A percentile compares a stretch with the other conserved stretches of the same genome.
These are phyloP conservation scores for Salmo trutta DNA, from an alignment of 2,797 vertebrate species.

Conservation along the genomic window DNA sequence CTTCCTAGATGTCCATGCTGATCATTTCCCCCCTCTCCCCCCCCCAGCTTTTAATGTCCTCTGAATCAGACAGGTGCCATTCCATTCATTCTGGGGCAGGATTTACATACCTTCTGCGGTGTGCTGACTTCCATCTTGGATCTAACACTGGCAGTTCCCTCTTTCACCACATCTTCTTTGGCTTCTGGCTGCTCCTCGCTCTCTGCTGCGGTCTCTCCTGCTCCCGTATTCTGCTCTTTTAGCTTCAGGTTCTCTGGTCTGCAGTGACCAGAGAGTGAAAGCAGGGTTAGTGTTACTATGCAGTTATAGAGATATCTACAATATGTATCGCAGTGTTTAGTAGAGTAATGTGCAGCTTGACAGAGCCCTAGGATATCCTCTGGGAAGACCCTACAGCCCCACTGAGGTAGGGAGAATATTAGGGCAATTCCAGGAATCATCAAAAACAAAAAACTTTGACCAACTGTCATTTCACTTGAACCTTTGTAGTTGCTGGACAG, in stretches of 20 bases:
- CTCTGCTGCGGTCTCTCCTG: constrained; percentile 53
- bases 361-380: constrained; percentile 25
- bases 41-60: neutral
- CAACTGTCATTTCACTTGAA: neutral
- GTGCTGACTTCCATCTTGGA: constrained; percentile 74
- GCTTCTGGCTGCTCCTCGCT: constrained; percentile 57
- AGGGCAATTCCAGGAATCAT: constrained; percentile 31
- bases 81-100: neutral
- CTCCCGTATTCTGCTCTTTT: constrained; percentile 84
- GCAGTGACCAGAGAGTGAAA: constrained; percentile 10
- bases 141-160: constrained; percentile 67
- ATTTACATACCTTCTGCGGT: constrained; percentile 76
- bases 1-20: neutral
- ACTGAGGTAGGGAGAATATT: constrained; percentile 26
- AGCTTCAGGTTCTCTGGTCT: constrained; percentile 96
- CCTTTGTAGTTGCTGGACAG: neutral
- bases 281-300: constrained; percentile 22
- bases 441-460: constrained; percentile 58
- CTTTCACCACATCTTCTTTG: constrained; percentile 76
- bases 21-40: neutral
- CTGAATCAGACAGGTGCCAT: neutral
- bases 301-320: neutral
- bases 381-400: constrained; percentile 72
- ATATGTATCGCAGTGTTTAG: neutral
- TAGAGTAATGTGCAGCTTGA: constrained; percentile 11